These are phyloP conservation scores for Hycleus phaleratus DNA, from an alignment of 1,140 invertebrate species.

Conservation along the genomic window DNA sequence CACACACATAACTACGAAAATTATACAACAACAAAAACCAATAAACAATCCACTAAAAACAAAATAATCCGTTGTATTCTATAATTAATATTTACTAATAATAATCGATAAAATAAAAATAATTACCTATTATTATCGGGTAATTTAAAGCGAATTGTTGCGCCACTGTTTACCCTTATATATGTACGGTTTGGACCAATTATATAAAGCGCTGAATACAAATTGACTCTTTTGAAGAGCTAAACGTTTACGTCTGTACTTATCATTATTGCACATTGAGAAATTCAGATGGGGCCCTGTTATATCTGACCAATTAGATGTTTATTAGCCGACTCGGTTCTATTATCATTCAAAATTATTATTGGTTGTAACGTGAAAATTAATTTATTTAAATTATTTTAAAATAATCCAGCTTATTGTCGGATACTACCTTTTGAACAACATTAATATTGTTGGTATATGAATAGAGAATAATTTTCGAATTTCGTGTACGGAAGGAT, in stretches of 20 bases:
- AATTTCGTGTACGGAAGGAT: too few relatives aligned
- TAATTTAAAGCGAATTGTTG: neutral
- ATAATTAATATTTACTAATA: too few relatives aligned
- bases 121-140: neutral
- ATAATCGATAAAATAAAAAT: too few relatives aligned
- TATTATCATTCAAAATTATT: slow-evolving; percentile 2
- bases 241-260: slow-evolving; percentile 34
- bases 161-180: slow-evolving; percentile 11
- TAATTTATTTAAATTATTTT: neutral
- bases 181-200: slow-evolving; percentile 23
- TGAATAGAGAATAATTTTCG: too few relatives aligned
- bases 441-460: too few relatives aligned
- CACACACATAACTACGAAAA: slow-evolving; percentile 1
- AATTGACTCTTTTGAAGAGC: slow-evolving; percentile 35
- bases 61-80: too few relatives aligned
- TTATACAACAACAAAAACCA: neutral
- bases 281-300: slow-evolving; percentile 24
- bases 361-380: slow-evolving; percentile 2
- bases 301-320: slow-evolving; percentile 23
- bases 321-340: slow-evolving; percentile 9
- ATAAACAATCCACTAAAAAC: too few relatives aligned
- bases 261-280: slow-evolving; percentile 27
- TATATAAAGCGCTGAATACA: slow-evolving; percentile 37
- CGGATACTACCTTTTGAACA: neutral
- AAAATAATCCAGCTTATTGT: neutral